Evolutionary conservation across 2,888 invertebrate species (phyloP).

Genomic region (Brachypterus glaber): DNA sequence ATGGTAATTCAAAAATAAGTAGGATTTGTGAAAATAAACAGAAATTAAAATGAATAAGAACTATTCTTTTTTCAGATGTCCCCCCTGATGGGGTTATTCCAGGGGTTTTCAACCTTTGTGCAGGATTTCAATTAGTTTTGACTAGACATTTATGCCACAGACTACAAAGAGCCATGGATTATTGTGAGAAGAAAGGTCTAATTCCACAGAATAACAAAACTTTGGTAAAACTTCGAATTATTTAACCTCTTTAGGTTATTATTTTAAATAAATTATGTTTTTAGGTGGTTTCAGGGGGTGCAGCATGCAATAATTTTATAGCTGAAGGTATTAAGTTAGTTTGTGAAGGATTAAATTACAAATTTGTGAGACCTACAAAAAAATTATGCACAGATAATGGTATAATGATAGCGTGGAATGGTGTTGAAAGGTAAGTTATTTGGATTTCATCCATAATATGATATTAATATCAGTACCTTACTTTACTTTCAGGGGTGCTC

Average conservation of each 20-base stretch:
- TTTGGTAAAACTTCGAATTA: conserved; percentile 42
- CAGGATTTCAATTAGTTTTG: conserved; percentile 66
- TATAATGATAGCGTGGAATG: conserved; percentile 99
- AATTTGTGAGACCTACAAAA: conserved; percentile 67
- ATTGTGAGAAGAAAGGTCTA: conserved; percentile 50
- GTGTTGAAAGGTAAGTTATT: conserved; percentile 60
- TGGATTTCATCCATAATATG: not conserved
- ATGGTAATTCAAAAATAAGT: not conserved
- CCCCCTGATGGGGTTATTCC: conserved; percentile 64
- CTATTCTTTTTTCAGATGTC: conserved; percentile 37
- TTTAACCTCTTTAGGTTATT: too few species aligned
- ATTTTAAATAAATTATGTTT: conserved; percentile 16
- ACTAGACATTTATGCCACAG: conserved; percentile 73
- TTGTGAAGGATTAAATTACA: conserved; percentile 55
- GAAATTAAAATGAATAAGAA: conserved; percentile 8
- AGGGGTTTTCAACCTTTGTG: conserved; percentile 72
- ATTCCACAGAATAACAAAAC: conserved; percentile 50
- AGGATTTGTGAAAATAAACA: not conserved
- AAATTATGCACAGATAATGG: conserved; percentile 95
- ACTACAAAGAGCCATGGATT: conserved; percentile 75
- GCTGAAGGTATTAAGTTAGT: conserved; percentile 58
- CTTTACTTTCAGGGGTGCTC: conserved; percentile 2
- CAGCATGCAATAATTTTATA: conserved; percentile 86
- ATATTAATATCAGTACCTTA: conserved; percentile 4
- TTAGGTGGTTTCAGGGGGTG: conserved; percentile 88